Percentiles rank a stretch among this genome's conserved stretches.
Conservation (phyloP, 2,113 vertebrate genomes). For the Vulpes lagopus region DNA sequence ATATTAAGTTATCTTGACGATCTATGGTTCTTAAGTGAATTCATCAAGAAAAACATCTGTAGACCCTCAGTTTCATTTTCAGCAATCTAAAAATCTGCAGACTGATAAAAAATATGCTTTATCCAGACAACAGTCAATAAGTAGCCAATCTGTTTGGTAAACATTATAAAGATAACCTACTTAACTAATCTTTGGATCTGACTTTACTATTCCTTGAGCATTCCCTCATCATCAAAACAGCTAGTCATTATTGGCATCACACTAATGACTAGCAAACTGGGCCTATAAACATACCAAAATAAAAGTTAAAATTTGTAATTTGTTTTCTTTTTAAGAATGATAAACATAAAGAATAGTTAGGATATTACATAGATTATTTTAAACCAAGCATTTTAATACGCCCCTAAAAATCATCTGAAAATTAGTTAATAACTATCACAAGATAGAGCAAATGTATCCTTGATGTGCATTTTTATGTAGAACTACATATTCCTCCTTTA, state of each 20-base stretch:
- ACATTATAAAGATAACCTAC: slow-evolving; percentile 34
- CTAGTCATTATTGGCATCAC: not conserved
- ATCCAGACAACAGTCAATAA: not conserved
- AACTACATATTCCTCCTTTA: not conserved
- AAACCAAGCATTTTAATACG: not conserved
- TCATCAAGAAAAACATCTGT: slow-evolving; percentile 15
- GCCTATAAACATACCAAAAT: not conserved
- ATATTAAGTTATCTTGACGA: slow-evolving; percentile 24
- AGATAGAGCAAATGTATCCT: not conserved
- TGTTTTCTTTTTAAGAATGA: not conserved
- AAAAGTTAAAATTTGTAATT: not conserved
- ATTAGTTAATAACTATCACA: not conserved
- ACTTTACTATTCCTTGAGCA: not conserved
- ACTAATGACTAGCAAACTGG: slow-evolving; percentile 19
- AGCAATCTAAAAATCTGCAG: slow-evolving; percentile 43
- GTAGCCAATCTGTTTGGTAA: not conserved
- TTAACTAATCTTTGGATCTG: not conserved
- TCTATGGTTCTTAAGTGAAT: slow-evolving; percentile 27
- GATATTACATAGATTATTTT: not conserved
- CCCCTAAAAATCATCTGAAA: not conserved
- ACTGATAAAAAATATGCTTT: not conserved
- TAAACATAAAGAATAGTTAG: not conserved
- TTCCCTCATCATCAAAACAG: not conserved
- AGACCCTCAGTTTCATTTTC: slow-evolving; percentile 45
- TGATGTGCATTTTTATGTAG: not conserved